These are phyloP conservation scores for Hippocampus mohnikei DNA, from an alignment of 2,113 vertebrate genomes.

Conservation along the genomic window DNA sequence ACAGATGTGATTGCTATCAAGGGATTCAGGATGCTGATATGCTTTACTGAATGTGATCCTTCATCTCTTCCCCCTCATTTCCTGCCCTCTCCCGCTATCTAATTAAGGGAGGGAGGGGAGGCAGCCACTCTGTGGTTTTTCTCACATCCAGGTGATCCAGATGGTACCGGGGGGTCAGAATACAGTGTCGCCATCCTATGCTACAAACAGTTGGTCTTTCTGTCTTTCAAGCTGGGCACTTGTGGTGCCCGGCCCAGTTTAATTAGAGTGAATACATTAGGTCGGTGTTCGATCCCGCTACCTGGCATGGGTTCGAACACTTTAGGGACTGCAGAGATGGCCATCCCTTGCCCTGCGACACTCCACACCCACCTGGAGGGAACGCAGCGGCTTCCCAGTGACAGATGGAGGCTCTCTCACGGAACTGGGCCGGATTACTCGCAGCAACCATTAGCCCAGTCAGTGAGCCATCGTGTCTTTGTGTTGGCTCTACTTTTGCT, in stretches of 20 bases:
- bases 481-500: constrained; percentile 48
- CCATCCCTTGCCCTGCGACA: constrained; percentile 49
- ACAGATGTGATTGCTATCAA: constrained; percentile 2
- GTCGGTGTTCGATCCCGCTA: constrained; percentile 67
- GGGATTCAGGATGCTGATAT: constrained; percentile 1
- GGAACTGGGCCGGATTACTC: constrained; percentile 52
- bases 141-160: constrained; percentile 37
- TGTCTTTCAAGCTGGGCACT: constrained; percentile 62
- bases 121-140: constrained; percentile 2
- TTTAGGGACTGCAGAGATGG: constrained; percentile 58
- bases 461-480: constrained; percentile 46
- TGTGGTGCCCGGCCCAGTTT: constrained; percentile 67
- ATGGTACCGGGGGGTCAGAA: constrained; percentile 18
- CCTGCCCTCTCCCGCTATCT: constrained; percentile 15
- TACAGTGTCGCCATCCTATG: constrained; percentile 40
- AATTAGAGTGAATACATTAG: constrained; percentile 78
- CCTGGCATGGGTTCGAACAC: constrained; percentile 70
- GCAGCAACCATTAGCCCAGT: constrained; percentile 50
- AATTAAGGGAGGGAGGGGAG: background rate
- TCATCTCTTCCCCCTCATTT: constrained; percentile 16
- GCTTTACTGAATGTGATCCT: constrained; percentile 8
- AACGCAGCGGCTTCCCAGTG: constrained; percentile 49
- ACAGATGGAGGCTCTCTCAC: constrained; percentile 66
- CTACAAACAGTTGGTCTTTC: constrained; percentile 63
- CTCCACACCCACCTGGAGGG: constrained; percentile 60